Conservation (phyloP, 2,888 invertebrate species). For the Ecdyonurus torrentis region DNA sequence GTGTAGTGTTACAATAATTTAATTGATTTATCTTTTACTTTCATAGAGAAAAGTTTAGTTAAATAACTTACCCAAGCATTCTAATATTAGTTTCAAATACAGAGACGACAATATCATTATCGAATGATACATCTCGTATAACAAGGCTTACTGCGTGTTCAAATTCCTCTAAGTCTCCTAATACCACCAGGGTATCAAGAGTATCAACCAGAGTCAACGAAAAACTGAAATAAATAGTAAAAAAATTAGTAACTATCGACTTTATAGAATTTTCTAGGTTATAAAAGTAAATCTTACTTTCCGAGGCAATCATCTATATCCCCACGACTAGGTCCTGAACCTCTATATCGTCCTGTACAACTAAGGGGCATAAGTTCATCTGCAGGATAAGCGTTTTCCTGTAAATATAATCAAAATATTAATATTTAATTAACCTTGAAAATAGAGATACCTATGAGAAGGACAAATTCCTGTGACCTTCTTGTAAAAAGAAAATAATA, state of each 20-base stretch:
- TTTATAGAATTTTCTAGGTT: neutral
- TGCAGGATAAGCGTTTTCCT: slow-evolving; percentile 88
- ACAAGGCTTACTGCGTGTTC: slow-evolving; percentile 77
- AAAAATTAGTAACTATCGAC: neutral
- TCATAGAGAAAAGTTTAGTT: neutral
- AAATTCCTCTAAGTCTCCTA: slow-evolving; percentile 90
- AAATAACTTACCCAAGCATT: slow-evolving; percentile 59
- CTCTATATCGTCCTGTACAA: slow-evolving; percentile 82
- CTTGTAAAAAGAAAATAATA: too few relatives aligned
- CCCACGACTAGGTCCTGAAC: slow-evolving; percentile 77
- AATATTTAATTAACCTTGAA: neutral
- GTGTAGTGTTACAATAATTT: too few relatives aligned
- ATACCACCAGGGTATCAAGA: slow-evolving; percentile 73
- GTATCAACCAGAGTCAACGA: slow-evolving; percentile 91
- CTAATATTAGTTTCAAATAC: slow-evolving; percentile 98
- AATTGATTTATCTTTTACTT: too few relatives aligned
- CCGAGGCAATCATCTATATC: slow-evolving; percentile 94
- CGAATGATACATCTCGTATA: slow-evolving; percentile 74
- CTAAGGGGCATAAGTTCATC: slow-evolving; percentile 96
- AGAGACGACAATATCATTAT: slow-evolving; percentile 87
- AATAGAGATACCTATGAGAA: neutral
- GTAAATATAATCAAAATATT: slow-evolving; percentile 11
- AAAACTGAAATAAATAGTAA: slow-evolving; percentile 49
- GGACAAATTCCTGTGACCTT: neutral
- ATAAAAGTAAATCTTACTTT: slow-evolving; percentile 50